These are phyloP conservation scores for Nycticorax nycticorax DNA, from an alignment of 2,113 vertebrate species.

Conservation along the genomic window DNA sequence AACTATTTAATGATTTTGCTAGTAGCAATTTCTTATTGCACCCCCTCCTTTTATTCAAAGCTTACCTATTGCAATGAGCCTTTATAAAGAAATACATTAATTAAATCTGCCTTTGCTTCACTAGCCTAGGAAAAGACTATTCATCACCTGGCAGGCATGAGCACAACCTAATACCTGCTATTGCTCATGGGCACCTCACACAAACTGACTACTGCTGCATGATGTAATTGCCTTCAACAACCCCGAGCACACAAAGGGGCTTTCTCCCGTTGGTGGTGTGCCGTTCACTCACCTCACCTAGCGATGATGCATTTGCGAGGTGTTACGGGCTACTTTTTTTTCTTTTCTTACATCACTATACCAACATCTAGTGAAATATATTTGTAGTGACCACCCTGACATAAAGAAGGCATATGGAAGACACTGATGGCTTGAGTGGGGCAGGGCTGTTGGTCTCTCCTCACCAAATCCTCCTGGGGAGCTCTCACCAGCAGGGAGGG, in stretches of 20 bases:
- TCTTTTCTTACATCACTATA: neutral
- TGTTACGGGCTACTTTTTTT: neutral
- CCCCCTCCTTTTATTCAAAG: neutral
- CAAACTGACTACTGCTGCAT: neutral
- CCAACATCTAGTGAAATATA: neutral
- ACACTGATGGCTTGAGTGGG: neutral
- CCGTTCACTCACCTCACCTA: neutral
- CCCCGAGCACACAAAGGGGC: neutral
- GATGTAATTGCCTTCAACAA: neutral
- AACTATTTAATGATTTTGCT: slow-evolving; percentile 20
- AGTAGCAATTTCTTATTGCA: neutral
- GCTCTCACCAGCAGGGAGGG: neutral
- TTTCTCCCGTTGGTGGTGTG: neutral
- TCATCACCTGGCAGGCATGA: slow-evolving; percentile 12
- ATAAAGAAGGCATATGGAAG: neutral
- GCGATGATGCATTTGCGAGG: neutral
- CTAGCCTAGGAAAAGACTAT: neutral
- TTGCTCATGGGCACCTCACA: neutral
- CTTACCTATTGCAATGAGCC: neutral
- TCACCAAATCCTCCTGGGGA: neutral
- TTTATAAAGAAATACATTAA: slow-evolving; percentile 19
- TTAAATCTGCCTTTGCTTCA: slow-evolving; percentile 20
- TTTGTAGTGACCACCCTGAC: neutral
- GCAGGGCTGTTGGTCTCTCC: neutral
- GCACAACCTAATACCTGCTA: neutral